Conservation (phyloP, 2,888 invertebrate genomes). For the Eupithecia vulgata region DNA sequence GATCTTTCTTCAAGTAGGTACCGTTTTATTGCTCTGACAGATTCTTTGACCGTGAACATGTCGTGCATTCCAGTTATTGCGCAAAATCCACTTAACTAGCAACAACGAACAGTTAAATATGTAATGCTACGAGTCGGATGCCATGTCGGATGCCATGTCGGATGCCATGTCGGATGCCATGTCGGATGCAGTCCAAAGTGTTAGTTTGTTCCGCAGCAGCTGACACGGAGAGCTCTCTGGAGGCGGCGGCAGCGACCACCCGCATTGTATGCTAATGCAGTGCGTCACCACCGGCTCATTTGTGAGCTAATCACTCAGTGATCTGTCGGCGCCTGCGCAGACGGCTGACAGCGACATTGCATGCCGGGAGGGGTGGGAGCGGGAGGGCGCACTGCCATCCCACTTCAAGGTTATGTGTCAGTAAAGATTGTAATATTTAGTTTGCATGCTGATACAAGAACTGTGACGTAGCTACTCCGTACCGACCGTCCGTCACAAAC, state of each 20-base stretch:
- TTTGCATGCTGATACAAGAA: no score
- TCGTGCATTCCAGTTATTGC: neutral
- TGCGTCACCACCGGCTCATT: slow-evolving; percentile 44
- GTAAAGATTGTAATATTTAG: no score
- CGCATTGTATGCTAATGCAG: slow-evolving; percentile 65
- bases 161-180: no score
- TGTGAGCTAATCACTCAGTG: slow-evolving; percentile 24
- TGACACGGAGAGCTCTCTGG: no score
- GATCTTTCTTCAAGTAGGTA: slow-evolving; percentile 13
- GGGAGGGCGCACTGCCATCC: neutral
- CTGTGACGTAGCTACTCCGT: no score
- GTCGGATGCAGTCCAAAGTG: neutral
- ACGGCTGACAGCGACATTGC: neutral
- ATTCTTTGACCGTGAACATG: neutral
- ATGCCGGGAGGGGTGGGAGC: neutral
- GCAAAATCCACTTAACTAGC: neutral
- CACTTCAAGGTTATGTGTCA: no score
- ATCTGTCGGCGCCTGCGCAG: slow-evolving; percentile 15
- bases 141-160: no score
- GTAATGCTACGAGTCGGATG: no score
- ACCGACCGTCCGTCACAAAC: no score
- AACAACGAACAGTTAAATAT: neutral
- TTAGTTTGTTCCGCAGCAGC: neutral
- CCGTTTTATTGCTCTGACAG: neutral
- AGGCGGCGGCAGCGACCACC: slow-evolving; percentile 30